Conservation (phyloP, 2,113 vertebrate genomes). For the Opisthocomus hoazin region DNA sequence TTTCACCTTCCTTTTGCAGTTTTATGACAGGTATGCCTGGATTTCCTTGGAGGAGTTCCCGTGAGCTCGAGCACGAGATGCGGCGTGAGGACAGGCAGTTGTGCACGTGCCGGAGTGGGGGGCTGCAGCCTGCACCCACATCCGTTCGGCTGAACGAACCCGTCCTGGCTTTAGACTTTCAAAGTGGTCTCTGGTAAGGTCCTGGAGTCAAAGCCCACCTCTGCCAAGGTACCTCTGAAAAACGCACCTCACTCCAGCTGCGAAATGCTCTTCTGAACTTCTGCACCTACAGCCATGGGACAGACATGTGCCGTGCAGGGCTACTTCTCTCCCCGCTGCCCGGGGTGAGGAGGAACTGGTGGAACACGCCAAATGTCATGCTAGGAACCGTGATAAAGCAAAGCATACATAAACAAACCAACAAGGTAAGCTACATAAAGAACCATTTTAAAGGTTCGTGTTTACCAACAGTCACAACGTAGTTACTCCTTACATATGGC, state of each 20-base stretch:
- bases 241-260: neutral
- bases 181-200: neutral
- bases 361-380: fast-evolving
- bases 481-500: neutral
- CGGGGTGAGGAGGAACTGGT: fast-evolving
- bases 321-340: neutral
- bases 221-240: neutral
- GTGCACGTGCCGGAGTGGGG: too few relatives aligned
- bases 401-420: neutral
- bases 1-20: neutral
- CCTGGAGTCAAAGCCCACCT: neutral
- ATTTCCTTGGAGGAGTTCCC: neutral
- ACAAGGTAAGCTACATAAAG: neutral
- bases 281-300: fast-evolving
- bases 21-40: neutral
- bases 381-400: neutral
- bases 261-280: neutral
- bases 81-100: neutral
- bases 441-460: neutral
- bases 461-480: neutral
- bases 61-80: fast-evolving
- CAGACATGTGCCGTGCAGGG: fast-evolving
- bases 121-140: neutral
- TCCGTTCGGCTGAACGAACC: too few relatives aligned
- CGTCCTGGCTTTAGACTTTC: neutral